Base-by-base conservation (phyloP, 2,797 vertebrate genomes). In the Girardinus metallicus region DNA sequence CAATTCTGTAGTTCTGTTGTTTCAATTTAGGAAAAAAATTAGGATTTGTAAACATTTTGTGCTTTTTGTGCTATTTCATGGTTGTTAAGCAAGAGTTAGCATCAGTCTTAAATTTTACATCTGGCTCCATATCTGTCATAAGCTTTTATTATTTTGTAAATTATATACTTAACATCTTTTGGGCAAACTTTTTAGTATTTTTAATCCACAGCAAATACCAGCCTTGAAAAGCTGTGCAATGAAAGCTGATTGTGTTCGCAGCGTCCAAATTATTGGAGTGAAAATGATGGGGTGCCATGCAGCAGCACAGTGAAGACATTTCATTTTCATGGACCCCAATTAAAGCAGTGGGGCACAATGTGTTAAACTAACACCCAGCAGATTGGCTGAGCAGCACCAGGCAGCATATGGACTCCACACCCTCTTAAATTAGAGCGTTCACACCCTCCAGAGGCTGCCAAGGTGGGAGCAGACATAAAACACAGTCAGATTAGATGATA, bases 321-420 rank as follows among this genome's bases (percentile, higher is more conserved):
- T 86, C 4, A 79, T 83, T 88, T 85, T 49, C 86, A 64, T 43
- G 18, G 46, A 86, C 74, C 36, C 31, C 79, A 85, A 86, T 89
- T 71, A 74, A 88, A 53, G 76, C 79, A 78, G 74, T 23, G 1
- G 83, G 79, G 77, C 41, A 81, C 81, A 11, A 34, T 64, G 57
- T 72, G 73, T 80, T 79, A 41, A 85, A 89, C 86, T 85, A 81
- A 85, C n/a, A 0, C 53, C 79, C 77, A 84, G 84, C 78, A 78
- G 70, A 84, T 85, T 12, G 5, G 78, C 60, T 60, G 80, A 78
- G 43, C 10, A 34, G 31, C 77, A 75, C 72, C 53, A 2, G 64
- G 64, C 77, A 57, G 75, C 86, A 86, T 82, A 88, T 85, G 83
- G 72, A 77, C 53, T 60, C 75, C 4, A 49, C 43, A 70, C 13